Percentiles rank a stretch among this genome's conserved stretches.
These are phyloP conservation scores for Hydroisotoma schaefferi DNA, from an alignment of 2,888 invertebrate species.

Conservation along the genomic window DNA sequence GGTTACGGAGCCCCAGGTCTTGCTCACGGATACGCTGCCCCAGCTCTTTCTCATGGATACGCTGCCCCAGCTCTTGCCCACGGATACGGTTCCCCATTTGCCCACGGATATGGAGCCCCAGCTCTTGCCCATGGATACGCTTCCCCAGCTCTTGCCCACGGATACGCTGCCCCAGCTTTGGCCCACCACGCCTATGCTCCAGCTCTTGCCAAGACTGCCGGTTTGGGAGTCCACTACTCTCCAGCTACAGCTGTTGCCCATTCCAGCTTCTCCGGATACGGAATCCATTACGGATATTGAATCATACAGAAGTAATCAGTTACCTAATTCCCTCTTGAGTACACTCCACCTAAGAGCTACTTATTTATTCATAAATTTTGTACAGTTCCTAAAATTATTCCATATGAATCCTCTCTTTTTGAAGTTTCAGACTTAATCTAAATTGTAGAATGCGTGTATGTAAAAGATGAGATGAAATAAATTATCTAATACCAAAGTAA, in stretches of 20 bases:
- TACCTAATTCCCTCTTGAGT: too few relatives aligned
- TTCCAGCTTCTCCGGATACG: slow-evolving; percentile 37
- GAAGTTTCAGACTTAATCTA: too few relatives aligned
- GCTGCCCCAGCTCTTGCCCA: slow-evolving; percentile 21
- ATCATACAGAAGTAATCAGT: too few relatives aligned
- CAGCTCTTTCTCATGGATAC: slow-evolving; percentile 26
- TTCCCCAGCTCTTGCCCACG: slow-evolving; percentile 7
- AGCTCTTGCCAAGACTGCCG: slow-evolving; percentile 8
- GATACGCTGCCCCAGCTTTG: slow-evolving; percentile 20
- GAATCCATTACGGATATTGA: slow-evolving; percentile 44
- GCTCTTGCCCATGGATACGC: slow-evolving; percentile 27
- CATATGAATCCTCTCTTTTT: too few relatives aligned
- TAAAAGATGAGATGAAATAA: too few relatives aligned
- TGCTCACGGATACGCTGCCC: slow-evolving; percentile 37
- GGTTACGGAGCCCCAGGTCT: slow-evolving; percentile 27
- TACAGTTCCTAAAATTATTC: background rate
- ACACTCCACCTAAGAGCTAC: too few relatives aligned
- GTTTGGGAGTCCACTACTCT: slow-evolving; percentile 28
- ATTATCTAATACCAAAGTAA: too few relatives aligned
- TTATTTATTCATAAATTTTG: too few relatives aligned
- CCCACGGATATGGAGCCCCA: slow-evolving; percentile 26
- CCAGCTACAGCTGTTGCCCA: slow-evolving; percentile 38
- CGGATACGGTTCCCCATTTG: slow-evolving; percentile 22
- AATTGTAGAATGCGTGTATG: too few relatives aligned
- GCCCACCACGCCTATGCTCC: slow-evolving; percentile 16